Conservation (phyloP, 2,797 vertebrate species). For the Ataeniobius toweri region DNA sequence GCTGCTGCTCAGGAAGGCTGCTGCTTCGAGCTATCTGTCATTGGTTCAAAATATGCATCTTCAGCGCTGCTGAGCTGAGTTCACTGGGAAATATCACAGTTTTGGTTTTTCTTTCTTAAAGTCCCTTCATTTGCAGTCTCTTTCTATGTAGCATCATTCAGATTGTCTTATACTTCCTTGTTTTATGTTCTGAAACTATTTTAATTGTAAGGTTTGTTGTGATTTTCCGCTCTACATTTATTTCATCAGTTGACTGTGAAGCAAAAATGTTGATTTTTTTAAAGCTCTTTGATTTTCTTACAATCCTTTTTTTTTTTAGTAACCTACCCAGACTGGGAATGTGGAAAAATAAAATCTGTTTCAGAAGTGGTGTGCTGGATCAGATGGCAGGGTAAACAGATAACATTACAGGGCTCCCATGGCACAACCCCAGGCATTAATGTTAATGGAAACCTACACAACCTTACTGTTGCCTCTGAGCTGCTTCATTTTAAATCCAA, state of each 20-base stretch:
- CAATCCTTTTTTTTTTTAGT: background rate
- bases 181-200: conserved; percentile 16
- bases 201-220: background rate
- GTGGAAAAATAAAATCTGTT: conserved; percentile 50
- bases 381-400: conserved; percentile 70
- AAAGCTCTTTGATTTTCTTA: background rate
- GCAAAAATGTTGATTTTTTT: background rate
- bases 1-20: conserved; percentile 34
- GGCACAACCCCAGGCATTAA: conserved; percentile 69
- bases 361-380: conserved; percentile 59
- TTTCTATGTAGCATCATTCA: conserved; percentile 9
- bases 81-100: conserved; percentile 35
- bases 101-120: conserved; percentile 28
- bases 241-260: background rate
- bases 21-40: conserved; percentile 42
- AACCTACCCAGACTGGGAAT: conserved; percentile 21
- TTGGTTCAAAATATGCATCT: conserved; percentile 49
- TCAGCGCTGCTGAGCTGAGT: conserved; percentile 34
- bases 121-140: background rate
- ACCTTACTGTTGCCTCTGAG: conserved; percentile 66
- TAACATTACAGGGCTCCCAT: conserved; percentile 62
- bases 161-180: conserved; percentile 43
- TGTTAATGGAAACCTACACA: conserved; percentile 74
- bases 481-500: conserved; percentile 67
- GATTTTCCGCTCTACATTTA: background rate